Base-by-base conservation (phyloP, 2,113 vertebrate species). In the Burhinus bistriatus region DNA sequence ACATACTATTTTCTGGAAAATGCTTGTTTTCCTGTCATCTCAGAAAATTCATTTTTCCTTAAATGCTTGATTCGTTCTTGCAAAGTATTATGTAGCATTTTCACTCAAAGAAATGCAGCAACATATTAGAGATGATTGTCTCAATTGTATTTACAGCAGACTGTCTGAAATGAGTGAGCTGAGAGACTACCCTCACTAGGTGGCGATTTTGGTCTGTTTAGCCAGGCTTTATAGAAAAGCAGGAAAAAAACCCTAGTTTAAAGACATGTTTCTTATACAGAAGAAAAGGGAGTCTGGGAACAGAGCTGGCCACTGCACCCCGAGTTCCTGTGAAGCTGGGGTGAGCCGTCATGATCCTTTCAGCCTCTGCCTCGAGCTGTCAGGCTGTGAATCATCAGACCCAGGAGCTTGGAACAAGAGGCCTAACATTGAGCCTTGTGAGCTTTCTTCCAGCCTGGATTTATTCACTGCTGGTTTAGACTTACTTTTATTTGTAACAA, bases 101-200 rank as follows among this genome's bases (percentile, higher is more conserved):
- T 54, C 42, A 73, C 14, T 71, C 36, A 57, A 51, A 73, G 15
- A 92, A 83, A 52, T 7, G 32, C 55, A 57, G 54, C n/a, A 71
- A 25, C 69, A 45, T 26, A 47, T 52, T 59, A 15, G 36, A 72
- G 30, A 72, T 0, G 0, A 15, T 30, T 55, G n/a, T 29, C 47
- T 68, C 26, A 8, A 5, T 7, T 38, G 19, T 34, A 9, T 36
- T 40, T 81, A 25, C 15, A 61, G 15, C 68, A 64, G 22, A 6
- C 34, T 45, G 27, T 22, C n/a, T 86, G n/a, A 59, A 90, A 36
- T 15, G 65, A n/a, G 55, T 44, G 90, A 94, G 21, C 54, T 70
- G 81, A 65, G 65, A 45, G 22, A 4, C 21, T 49, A 1, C 34
- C 36, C 49, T 96, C 98, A 95, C 96, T 97, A 98, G 98, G 69